phyloP scores from a whole-genome alignment of 2,888 invertebrate genomes.

The Nemotelus pantherinus region DNA sequence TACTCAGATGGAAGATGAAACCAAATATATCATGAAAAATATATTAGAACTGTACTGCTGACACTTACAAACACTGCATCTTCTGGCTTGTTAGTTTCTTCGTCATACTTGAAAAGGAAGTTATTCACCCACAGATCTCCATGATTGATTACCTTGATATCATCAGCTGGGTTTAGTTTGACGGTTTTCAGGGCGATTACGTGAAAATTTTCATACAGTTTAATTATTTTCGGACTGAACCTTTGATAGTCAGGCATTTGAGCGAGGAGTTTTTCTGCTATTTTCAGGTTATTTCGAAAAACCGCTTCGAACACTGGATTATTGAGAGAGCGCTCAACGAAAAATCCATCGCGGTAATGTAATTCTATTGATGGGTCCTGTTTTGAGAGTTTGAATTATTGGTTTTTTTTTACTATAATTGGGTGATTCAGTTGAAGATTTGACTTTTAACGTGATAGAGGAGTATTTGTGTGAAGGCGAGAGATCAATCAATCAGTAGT shows the following conservation, averaged over 20 bases:
- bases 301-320: neutral
- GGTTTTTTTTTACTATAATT: slow-evolving; percentile 58
- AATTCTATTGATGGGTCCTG: slow-evolving; percentile 56
- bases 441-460: no score
- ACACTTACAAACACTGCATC: slow-evolving; percentile 65
- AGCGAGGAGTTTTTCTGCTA: slow-evolving; percentile 61
- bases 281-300: slow-evolving; percentile 51
- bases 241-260: slow-evolving; percentile 65
- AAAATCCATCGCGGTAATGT: neutral
- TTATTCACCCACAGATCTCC: slow-evolving; percentile 68
- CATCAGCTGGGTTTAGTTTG: slow-evolving; percentile 45
- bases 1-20: neutral
- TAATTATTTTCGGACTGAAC: slow-evolving; percentile 62
- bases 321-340: neutral
- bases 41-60: neutral
- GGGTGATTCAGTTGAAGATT: slow-evolving; percentile 50
- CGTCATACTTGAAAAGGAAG: slow-evolving; percentile 65
- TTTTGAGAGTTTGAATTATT: slow-evolving; percentile 30
- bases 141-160: slow-evolving; percentile 65
- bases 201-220: slow-evolving; percentile 59
- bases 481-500: no score
- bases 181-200: neutral
- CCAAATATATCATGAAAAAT: neutral
- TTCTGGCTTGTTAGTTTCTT: slow-evolving; percentile 58
- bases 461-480: no score